Base-by-base conservation (phyloP, 2,113 vertebrate species). In the Dasypus novemcinctus region DNA sequence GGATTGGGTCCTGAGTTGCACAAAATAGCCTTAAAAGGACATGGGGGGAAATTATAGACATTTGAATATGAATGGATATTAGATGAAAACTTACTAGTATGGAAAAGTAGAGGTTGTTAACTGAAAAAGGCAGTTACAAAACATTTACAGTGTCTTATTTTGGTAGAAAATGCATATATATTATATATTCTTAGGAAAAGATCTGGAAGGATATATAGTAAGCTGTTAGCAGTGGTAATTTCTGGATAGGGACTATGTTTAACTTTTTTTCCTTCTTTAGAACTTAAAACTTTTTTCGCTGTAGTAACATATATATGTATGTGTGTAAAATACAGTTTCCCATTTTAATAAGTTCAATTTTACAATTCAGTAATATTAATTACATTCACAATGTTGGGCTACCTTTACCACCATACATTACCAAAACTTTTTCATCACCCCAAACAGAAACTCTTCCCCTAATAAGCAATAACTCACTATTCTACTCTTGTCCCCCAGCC, bases 41-140 rank as follows among this genome's bases (percentile, higher is more conserved):
- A 91, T 89, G 14, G 3, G 33, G 38, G 57, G 1, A 52, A 95
- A 66, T 25, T 66, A 72, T 49, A 31, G 33, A 69, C 52, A 76
- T 76, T 75, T 76, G 68, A 92, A 52, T 92, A 92, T 93, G 81
- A 36, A 27, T 79, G 29, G 21, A 17, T 76, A 41, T 94, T 87
- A 76, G 71, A 95, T 83, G 27, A 84, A 96, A 81, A 79, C 43
- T 89, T 85, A 54, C 57, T 63, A 68, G 54, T 1, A 25, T 80
- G 75, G 11, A 71, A 71, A 83, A 29, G n/a, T n/a, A 23, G 59
- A 93, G 14, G 33, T 75, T 25, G 68, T 38, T 54, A 94, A 84
- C 61, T 41, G 15, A 83, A 36, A 88, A 84, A 61, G 66, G 11
- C n/a, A 94, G 54, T 78, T 90, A 41, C 25, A 83, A 93, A 88